These are phyloP conservation scores for Ditula angustiorana DNA, from an alignment of 2,888 invertebrate species.

Conservation along the genomic window DNA sequence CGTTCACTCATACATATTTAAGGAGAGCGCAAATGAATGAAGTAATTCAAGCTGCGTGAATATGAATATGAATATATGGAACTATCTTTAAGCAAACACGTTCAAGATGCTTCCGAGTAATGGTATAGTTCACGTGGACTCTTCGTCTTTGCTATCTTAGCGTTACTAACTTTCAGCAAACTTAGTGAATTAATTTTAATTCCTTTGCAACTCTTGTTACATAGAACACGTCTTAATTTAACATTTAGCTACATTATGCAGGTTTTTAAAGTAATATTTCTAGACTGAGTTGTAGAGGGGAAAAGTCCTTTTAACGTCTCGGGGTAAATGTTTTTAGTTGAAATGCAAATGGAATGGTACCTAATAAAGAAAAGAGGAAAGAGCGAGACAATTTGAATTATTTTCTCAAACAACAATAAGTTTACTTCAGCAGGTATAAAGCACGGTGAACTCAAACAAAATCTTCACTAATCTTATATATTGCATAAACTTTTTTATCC, in stretches of 20 bases:
- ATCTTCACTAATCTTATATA: too few relatives aligned
- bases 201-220: background rate
- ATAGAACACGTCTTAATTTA: background rate
- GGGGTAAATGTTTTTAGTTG: constrained; percentile 1
- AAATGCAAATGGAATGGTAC: constrained; percentile 14
- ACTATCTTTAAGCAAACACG: constrained; percentile 34
- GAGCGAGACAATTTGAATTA: background rate
- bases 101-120: constrained; percentile 16
- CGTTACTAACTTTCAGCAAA: constrained; percentile 1
- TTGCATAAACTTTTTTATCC: too few relatives aligned
- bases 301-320: constrained; percentile 1
- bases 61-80: constrained; percentile 38
- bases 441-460: too few relatives aligned
- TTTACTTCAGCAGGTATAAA: background rate
- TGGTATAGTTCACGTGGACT: constrained; percentile 8
- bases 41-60: constrained; percentile 48
- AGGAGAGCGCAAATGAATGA: constrained; percentile 58
- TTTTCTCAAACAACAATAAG: background rate
- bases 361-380: background rate
- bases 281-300: background rate
- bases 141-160: background rate
- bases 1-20: constrained; percentile 71
- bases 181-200: constrained; percentile 3
- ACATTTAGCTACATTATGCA: background rate
- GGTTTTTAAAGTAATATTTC: background rate